Conservation (phyloP, 92 coral and sea anemone genomes). For the Meandrina meandrites region DNA sequence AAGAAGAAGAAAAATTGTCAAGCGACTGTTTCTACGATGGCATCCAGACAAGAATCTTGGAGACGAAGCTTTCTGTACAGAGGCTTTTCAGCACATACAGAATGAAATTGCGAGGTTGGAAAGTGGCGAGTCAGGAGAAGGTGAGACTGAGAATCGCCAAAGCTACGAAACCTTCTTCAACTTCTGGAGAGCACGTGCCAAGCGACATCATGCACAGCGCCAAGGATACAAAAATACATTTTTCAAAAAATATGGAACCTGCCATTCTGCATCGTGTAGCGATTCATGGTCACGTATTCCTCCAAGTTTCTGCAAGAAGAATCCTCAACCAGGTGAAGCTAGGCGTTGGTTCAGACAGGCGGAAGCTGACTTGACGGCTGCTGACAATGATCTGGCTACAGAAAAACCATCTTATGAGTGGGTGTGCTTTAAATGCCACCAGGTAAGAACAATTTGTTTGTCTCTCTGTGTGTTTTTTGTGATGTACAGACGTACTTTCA, state of each 20-base stretch:
- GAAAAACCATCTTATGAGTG: constrained; percentile 55
- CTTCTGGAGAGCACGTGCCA: constrained; percentile 28
- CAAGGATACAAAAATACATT: neutral
- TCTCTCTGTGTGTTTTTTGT: neutral
- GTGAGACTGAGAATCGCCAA: neutral
- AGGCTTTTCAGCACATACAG: constrained; percentile 69
- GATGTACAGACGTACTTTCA: neutral
- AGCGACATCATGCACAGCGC: constrained; percentile 22
- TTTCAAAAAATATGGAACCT: neutral
- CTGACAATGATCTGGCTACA: constrained; percentile 35
- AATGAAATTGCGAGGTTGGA: constrained; percentile 71
- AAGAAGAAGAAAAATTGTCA: constrained; percentile 57
- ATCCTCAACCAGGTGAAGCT: constrained; percentile 83
- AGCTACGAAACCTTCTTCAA: constrained; percentile 20
- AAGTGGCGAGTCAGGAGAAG: neutral
- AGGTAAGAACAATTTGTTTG: constrained; percentile 41
- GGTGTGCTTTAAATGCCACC: no score
- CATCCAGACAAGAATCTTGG: constrained; percentile 85
- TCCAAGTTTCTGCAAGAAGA: constrained; percentile 42
- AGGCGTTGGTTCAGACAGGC: constrained; percentile 82
- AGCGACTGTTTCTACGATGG: constrained; percentile 78
- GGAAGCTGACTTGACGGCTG: constrained; percentile 68
- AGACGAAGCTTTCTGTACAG: constrained; percentile 64
- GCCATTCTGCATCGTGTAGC: neutral
- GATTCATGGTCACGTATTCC: neutral